Percentiles rank a stretch among this genome's conserved stretches.
phyloP scores from a whole-genome alignment of 2,888 invertebrate genomes.

The Drosophila demipolita region DNA sequence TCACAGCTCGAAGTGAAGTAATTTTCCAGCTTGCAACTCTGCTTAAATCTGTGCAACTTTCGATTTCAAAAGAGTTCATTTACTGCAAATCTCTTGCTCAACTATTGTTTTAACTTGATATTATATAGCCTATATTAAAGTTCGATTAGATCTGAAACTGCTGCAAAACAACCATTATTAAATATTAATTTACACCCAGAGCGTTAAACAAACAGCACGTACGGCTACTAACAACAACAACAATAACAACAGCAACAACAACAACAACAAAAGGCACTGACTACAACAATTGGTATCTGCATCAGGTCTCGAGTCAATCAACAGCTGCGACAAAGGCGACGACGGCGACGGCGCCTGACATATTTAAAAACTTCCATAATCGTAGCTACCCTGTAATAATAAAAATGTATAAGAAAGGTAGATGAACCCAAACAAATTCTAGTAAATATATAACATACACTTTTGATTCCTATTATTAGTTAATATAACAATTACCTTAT shows the following conservation, averaged over 20 bases:
- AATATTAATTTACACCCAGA: slow-evolving; percentile 82
- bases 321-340: slow-evolving; percentile 57
- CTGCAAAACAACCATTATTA: slow-evolving; percentile 76
- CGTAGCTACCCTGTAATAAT: slow-evolving; percentile 34
- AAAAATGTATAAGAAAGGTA: rapidly evolving
- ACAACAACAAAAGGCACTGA: slow-evolving; percentile 27
- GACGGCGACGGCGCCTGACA: slow-evolving; percentile 51
- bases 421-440: too few relatives aligned
- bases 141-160: slow-evolving; percentile 70
- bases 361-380: slow-evolving; percentile 61
- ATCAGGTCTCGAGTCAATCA: slow-evolving; percentile 67
- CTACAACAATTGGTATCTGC: slow-evolving; percentile 61
- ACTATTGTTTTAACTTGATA: slow-evolving; percentile 31
- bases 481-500: not conserved
- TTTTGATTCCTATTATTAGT: not conserved
- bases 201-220: slow-evolving; percentile 81
- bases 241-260: slow-evolving; percentile 37
- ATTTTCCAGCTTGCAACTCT: not conserved
- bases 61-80: slow-evolving; percentile 1
- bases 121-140: slow-evolving; percentile 60
- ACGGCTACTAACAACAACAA: slow-evolving; percentile 31
- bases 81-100: slow-evolving; percentile 40
- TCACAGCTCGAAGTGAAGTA: not conserved
- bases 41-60: not conserved
- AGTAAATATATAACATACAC: not conserved